A percentile compares a stretch with the other conserved stretches of the same genome.
Conservation (phyloP, 2,888 invertebrate genomes). For the Thymelicus sylvestris region DNA sequence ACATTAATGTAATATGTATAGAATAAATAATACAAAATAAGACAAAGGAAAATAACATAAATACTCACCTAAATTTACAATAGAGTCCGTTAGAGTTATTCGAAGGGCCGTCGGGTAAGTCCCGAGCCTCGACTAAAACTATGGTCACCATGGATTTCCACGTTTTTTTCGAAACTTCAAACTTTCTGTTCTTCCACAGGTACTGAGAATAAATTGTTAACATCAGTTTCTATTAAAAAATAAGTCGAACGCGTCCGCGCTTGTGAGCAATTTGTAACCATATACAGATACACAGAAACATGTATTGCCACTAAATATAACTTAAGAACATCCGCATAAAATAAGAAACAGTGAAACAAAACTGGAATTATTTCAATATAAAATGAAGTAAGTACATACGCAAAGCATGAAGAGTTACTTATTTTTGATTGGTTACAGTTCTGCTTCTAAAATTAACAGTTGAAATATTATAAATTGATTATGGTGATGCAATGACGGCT, state of each 20-base stretch:
- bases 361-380: too few relatives aligned
- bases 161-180: slow-evolving; percentile 71
- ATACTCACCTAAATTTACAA: slow-evolving; percentile 76
- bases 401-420: too few relatives aligned
- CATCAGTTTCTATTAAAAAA: background rate
- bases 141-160: slow-evolving; percentile 75
- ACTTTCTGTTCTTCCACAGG: slow-evolving; percentile 72
- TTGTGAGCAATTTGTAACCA: background rate
- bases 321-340: background rate
- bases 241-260: background rate
- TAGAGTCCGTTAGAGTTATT: slow-evolving; percentile 67
- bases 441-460: too few relatives aligned
- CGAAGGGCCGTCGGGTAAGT: slow-evolving; percentile 64
- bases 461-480: too few relatives aligned
- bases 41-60: too few relatives aligned
- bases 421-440: too few relatives aligned
- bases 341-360: too few relatives aligned
- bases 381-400: too few relatives aligned
- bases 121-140: slow-evolving; percentile 73
- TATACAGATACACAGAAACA: background rate
- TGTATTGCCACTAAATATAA: background rate
- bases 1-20: too few relatives aligned
- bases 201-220: slow-evolving; percentile 58
- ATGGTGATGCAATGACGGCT: too few relatives aligned
- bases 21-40: too few relatives aligned